These are phyloP conservation scores for Dolichomitus sp. DNA, from an alignment of 2,888 invertebrate species.

Conservation along the genomic window DNA sequence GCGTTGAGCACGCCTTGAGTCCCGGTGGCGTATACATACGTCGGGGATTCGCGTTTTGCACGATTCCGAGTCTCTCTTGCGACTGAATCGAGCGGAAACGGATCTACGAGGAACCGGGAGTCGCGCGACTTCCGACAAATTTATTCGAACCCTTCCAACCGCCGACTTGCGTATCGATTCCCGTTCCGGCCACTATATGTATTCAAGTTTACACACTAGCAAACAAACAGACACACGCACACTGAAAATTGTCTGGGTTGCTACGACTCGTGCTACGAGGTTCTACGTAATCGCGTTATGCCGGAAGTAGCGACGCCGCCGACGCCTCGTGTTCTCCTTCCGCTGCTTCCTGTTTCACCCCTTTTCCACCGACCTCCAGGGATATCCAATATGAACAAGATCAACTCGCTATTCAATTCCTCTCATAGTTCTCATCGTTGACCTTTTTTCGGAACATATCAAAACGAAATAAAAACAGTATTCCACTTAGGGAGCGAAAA, in stretches of 20 bases:
- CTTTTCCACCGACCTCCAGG: conserved; percentile 36
- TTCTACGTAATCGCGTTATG: conserved; percentile 81
- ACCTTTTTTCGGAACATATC: background rate
- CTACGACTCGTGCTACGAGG: conserved; percentile 45
- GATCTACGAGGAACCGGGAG: conserved; percentile 65
- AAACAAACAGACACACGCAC: conserved; percentile 22
- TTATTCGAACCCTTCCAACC: conserved; percentile 77
- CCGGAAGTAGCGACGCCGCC: conserved; percentile 75
- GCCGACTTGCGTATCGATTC: conserved; percentile 79
- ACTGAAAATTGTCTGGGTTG: conserved; percentile 44
- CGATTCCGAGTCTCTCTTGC: conserved; percentile 47
- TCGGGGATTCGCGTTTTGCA: conserved; percentile 50
- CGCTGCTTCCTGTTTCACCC: conserved; percentile 67
- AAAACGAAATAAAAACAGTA: background rate
- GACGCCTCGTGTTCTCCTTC: conserved; percentile 72
- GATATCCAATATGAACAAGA: conserved; percentile 50
- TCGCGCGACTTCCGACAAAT: conserved; percentile 81
- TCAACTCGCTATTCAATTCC: background rate
- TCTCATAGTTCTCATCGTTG: background rate
- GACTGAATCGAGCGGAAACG: conserved; percentile 73
- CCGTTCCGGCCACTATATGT: conserved; percentile 59
- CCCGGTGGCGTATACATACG: conserved; percentile 21
- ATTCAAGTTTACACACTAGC: conserved; percentile 40
- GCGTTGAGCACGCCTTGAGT: conserved; percentile 20
- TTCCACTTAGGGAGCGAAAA: background rate